These are phyloP conservation scores for Scelioninae gen. 2 DNA, from an alignment of 2,888 invertebrate genomes.

Conservation along the genomic window DNA sequence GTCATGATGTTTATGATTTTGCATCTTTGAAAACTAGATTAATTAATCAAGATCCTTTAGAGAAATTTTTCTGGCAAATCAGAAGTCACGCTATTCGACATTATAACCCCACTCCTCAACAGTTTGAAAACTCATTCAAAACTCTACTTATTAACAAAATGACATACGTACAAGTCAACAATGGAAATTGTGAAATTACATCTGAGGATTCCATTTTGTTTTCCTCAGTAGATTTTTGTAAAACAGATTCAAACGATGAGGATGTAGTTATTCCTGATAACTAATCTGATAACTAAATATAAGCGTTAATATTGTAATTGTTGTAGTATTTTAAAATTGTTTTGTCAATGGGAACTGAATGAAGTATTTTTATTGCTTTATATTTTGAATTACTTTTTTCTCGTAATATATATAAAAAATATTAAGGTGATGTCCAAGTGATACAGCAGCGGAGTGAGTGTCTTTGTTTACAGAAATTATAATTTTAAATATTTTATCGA, in stretches of 20 bases:
- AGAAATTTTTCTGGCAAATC: constrained; percentile 19
- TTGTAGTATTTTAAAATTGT: too few species aligned
- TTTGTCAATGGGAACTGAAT: too few species aligned
- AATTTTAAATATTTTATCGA: too few species aligned
- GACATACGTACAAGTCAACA: not conserved
- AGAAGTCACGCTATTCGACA: not conserved
- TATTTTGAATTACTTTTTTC: too few species aligned
- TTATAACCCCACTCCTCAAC: constrained; percentile 1
- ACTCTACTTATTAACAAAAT: constrained; percentile 5
- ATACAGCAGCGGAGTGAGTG: too few species aligned
- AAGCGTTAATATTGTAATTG: too few species aligned
- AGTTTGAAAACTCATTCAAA: constrained; percentile 10
- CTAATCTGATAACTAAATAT: too few species aligned
- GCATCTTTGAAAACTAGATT: not conserved
- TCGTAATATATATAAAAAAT: too few species aligned
- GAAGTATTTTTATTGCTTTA: too few species aligned
- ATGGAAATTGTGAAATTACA: not conserved
- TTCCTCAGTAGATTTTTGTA: constrained; percentile 15
- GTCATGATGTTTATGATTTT: not conserved
- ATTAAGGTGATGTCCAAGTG: too few species aligned
- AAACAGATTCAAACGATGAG: not conserved
- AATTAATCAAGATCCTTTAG: constrained; percentile 17
- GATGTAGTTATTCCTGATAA: too few species aligned
- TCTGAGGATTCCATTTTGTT: constrained; percentile 1
- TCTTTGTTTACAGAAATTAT: too few species aligned